These are phyloP conservation scores for Drosophila subpulchrella DNA, from an alignment of 1,140 invertebrate genomes.

Conservation along the genomic window DNA sequence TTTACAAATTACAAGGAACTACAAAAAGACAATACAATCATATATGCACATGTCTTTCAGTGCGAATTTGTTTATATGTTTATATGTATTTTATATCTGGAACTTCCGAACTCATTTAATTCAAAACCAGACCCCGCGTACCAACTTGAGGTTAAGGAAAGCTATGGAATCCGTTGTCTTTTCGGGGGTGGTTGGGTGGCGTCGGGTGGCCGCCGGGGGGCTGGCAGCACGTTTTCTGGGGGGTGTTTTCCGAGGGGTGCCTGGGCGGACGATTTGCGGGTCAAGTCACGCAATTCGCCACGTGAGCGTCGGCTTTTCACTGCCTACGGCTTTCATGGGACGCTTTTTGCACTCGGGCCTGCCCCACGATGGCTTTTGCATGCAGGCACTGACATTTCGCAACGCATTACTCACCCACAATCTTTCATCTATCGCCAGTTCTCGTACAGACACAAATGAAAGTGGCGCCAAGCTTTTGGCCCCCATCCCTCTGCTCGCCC, in stretches of 20 bases:
- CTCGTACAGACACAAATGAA: neutral
- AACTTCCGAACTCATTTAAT: neutral
- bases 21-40: too few species aligned
- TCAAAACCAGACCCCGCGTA: neutral
- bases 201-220: neutral
- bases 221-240: constrained; percentile 7
- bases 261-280: constrained; percentile 9
- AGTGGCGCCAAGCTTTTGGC: constrained; percentile 26
- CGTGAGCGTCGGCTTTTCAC: constrained; percentile 33
- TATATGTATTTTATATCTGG: neutral
- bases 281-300: constrained; percentile 34
- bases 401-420: constrained; percentile 24
- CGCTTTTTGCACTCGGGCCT: constrained; percentile 9
- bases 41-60: too few species aligned
- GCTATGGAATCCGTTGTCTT: constrained; percentile 1
- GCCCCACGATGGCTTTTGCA: constrained; percentile 15
- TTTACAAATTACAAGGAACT: too few species aligned
- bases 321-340: constrained; percentile 20
- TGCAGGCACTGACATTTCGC: constrained; percentile 12
- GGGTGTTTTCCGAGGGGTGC: neutral
- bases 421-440: neutral
- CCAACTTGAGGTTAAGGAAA: constrained; percentile 6
- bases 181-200: constrained; percentile 4
- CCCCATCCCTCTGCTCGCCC: neutral
- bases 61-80: too few species aligned